Percentiles rank a stretch among this genome's conserved stretches.
These are phyloP conservation scores for Drosophila diplacantha DNA, from an alignment of 2,888 invertebrate genomes.

Conservation along the genomic window DNA sequence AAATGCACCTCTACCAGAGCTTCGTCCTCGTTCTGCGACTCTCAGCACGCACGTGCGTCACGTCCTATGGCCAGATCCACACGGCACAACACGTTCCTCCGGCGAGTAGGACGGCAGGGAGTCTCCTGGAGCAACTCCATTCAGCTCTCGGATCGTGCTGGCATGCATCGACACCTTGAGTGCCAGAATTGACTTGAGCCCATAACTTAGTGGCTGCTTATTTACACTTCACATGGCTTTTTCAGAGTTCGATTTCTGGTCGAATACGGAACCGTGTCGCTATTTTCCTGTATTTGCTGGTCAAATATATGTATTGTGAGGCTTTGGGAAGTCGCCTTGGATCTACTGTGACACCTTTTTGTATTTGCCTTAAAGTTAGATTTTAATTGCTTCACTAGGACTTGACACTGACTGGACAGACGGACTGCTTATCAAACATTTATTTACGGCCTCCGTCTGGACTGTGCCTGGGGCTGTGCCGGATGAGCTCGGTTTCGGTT, in stretches of 20 bases:
- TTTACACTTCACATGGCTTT: slow-evolving; percentile 55
- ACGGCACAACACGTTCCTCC: slow-evolving; percentile 27
- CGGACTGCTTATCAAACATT: slow-evolving; percentile 59
- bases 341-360: slow-evolving; percentile 5
- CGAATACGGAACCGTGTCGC: not conserved
- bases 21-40: slow-evolving; percentile 25
- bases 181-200: slow-evolving; percentile 50
- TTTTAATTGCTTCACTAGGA: slow-evolving; percentile 30
- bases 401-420: slow-evolving; percentile 37
- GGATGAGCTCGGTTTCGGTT: slow-evolving; percentile 2
- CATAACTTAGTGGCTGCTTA: slow-evolving; percentile 52
- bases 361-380: slow-evolving; percentile 20
- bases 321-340: not conserved
- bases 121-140: slow-evolving; percentile 8
- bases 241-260: not conserved
- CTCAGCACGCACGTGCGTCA: slow-evolving; percentile 61
- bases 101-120: not conserved
- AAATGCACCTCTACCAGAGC: slow-evolving; percentile 48
- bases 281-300: slow-evolving; percentile 5
- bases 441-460: slow-evolving; percentile 57
- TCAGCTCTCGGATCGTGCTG: slow-evolving; percentile 42
- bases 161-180: slow-evolving; percentile 39
- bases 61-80: slow-evolving; percentile 44
- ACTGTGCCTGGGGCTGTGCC: slow-evolving; percentile 11
- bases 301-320: slow-evolving; percentile 12